A percentile compares a stretch with the other conserved stretches of the same genome.
Evolutionary conservation across 1,140 invertebrate genomes (phyloP).

Genomic region (Anagrus nilaparvatae): DNA sequence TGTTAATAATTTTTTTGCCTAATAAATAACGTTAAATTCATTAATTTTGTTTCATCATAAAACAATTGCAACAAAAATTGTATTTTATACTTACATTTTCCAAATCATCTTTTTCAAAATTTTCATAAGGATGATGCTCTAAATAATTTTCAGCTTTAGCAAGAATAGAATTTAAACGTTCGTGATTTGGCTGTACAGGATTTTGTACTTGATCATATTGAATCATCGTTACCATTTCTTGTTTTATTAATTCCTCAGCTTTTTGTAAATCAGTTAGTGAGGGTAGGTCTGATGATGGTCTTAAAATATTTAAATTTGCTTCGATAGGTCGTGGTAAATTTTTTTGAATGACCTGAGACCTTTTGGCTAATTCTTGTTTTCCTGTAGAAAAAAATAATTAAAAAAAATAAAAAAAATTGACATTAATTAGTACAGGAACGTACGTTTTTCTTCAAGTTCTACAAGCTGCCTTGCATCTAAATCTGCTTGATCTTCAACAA

Average conservation of each 20-base stretch:
- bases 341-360: conserved; percentile 84
- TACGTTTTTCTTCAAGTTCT: conserved; percentile 53
- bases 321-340: conserved; percentile 80
- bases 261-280: conserved; percentile 75
- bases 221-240: conserved; percentile 93
- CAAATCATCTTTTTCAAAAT: conserved; percentile 62
- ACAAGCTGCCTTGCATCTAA: conserved; percentile 61
- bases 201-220: conserved; percentile 76
- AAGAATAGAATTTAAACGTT: conserved; percentile 33
- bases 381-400: conserved; percentile 22
- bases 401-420: conserved; percentile 2
- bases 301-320: conserved; percentile 71
- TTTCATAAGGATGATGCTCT: conserved; percentile 75
- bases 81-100: conserved; percentile 39
- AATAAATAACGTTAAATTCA: conserved; percentile 12
- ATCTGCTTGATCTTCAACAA: conserved; percentile 81
- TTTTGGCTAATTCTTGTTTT: conserved; percentile 60
- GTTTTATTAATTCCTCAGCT: conserved; percentile 94
- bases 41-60: too few relatives aligned
- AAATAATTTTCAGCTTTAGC: conserved; percentile 67
- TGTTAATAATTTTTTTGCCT: conserved; percentile 57
- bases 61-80: conserved; percentile 1
- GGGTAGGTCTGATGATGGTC: conserved; percentile 59
- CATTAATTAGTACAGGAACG: conserved; percentile 13
- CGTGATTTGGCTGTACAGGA: conserved; percentile 43